A percentile compares a stretch with the other conserved stretches of the same genome.
These are phyloP conservation scores for Odobenus rosmarus DNA, from an alignment of 2,113 vertebrate genomes.

Conservation along the genomic window DNA sequence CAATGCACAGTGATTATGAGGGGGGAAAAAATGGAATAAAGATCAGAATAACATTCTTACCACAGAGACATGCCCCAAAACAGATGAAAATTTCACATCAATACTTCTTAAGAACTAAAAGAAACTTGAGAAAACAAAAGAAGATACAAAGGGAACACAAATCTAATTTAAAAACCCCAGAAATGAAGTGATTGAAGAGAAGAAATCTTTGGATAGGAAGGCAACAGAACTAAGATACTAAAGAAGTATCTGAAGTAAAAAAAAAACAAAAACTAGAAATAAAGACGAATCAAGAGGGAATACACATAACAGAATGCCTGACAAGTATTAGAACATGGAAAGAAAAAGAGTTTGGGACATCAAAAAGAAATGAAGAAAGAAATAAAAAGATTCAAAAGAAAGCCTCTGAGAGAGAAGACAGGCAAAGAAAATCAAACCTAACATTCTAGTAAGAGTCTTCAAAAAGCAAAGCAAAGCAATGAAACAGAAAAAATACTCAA, in stretches of 20 bases:
- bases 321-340: not conserved
- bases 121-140: not conserved
- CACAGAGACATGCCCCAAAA: conserved; percentile 48
- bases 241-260: not conserved
- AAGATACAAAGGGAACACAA: not conserved
- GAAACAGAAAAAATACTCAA: not conserved
- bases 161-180: not conserved
- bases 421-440: not conserved
- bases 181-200: not conserved
- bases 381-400: not conserved
- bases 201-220: not conserved
- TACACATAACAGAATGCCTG: not conserved
- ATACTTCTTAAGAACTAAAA: conserved; percentile 27
- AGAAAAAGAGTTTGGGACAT: not conserved
- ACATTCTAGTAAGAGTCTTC: not conserved
- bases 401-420: not conserved
- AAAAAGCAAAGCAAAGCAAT: not conserved
- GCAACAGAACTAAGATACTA: not conserved
- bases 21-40: not conserved
- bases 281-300: not conserved
- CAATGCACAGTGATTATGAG: conserved; percentile 30
- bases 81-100: conserved; percentile 24
- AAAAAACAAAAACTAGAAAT: not conserved
- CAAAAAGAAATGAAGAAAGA: not conserved
- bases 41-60: conserved; percentile 29